Conservation (phyloP, 2,113 vertebrate species). For the Corythaixoides concolor region DNA sequence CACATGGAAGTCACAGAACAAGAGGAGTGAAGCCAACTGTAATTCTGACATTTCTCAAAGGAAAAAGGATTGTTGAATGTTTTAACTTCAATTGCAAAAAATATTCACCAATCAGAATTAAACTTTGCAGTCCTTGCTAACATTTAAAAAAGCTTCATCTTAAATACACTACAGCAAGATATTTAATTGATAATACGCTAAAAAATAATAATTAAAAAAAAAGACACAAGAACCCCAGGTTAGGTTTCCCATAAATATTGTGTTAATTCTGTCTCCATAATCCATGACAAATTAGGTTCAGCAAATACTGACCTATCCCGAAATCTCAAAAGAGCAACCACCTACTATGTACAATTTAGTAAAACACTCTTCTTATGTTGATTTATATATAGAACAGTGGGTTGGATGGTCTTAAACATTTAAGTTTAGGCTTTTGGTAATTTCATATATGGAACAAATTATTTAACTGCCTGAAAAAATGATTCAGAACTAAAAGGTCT, state of each 20-base stretch:
- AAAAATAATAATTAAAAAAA: neutral
- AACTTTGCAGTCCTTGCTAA: neutral
- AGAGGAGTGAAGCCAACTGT: neutral
- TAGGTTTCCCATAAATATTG: neutral
- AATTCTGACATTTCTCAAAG: neutral
- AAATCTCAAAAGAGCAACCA: slow-evolving; percentile 7
- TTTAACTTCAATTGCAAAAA: neutral
- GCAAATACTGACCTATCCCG: neutral
- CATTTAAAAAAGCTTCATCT: neutral
- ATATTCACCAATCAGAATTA: neutral
- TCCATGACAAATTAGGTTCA: neutral
- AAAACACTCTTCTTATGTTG: neutral
- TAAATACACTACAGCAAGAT: neutral
- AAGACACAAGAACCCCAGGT: neutral
- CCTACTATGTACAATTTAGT: neutral
- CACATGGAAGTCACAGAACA: neutral
- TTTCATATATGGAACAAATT: neutral
- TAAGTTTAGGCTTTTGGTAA: slow-evolving; percentile 1
- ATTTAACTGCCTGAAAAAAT: neutral
- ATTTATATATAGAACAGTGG: slow-evolving; percentile 16
- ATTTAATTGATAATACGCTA: neutral
- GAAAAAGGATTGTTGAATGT: neutral
- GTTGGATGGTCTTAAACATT: neutral
- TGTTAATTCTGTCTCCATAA: neutral
- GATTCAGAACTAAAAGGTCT: neutral